These are phyloP conservation scores for Calephelis nemesis DNA, from an alignment of 1,140 invertebrate species.

Conservation along the genomic window DNA sequence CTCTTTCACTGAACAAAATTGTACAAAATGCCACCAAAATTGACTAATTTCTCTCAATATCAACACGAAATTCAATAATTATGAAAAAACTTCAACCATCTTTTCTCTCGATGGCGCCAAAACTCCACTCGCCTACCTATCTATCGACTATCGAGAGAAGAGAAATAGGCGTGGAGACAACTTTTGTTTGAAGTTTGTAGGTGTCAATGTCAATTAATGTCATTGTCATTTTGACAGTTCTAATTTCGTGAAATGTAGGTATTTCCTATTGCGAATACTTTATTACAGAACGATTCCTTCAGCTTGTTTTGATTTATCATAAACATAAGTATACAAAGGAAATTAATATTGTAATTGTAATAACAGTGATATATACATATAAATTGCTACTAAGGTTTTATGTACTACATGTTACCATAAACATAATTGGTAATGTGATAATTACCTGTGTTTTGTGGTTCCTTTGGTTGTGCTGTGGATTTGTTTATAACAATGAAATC, in stretches of 20 bases:
- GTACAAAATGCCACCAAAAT: too few species aligned
- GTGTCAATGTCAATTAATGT: background rate
- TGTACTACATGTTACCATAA: constrained; percentile 28
- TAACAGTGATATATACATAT: background rate
- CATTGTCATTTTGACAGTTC: background rate
- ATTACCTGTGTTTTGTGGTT: constrained; percentile 34
- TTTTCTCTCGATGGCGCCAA: too few species aligned
- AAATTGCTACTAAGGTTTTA: background rate
- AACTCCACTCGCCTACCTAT: too few species aligned
- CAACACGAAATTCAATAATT: too few species aligned
- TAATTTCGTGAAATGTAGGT: background rate
- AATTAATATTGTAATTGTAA: background rate
- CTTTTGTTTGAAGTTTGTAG: too few species aligned
- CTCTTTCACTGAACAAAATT: too few species aligned
- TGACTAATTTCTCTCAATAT: too few species aligned
- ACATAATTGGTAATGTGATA: constrained; percentile 47
- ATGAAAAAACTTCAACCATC: too few species aligned
- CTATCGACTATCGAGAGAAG: too few species aligned
- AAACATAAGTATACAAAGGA: background rate
- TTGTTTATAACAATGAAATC: constrained; percentile 71
- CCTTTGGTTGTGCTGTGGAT: constrained; percentile 40
- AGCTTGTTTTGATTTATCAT: background rate
- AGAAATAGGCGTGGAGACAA: too few species aligned
- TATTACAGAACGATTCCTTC: background rate
- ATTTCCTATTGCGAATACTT: constrained; percentile 11